A percentile compares a stretch with the other conserved stretches of the same genome.
These are phyloP conservation scores for Didymodactylos carnosus DNA, from an alignment of 2,888 invertebrate genomes.

Conservation along the genomic window DNA sequence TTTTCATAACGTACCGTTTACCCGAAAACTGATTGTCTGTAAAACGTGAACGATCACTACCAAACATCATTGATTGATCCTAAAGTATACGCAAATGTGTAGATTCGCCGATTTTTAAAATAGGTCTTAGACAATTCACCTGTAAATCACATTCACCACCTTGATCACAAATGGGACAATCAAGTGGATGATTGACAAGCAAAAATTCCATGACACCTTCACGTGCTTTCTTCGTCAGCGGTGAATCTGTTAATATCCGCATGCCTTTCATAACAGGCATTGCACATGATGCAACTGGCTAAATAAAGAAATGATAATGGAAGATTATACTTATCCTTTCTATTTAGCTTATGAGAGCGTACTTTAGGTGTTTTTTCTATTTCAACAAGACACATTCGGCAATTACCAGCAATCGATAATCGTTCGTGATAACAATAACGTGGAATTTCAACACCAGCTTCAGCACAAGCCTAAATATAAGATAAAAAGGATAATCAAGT, in stretches of 20 bases:
- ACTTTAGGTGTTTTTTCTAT: constrained; percentile 87
- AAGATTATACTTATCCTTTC: neutral
- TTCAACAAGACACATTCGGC: constrained; percentile 92
- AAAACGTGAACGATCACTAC: constrained; percentile 63
- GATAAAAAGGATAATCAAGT: constrained; percentile 2
- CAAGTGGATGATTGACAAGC: constrained; percentile 87
- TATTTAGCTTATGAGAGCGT: neutral
- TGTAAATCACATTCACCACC: constrained; percentile 45
- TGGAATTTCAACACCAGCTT: constrained; percentile 88
- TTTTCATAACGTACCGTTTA: constrained; percentile 42
- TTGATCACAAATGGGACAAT: constrained; percentile 99
- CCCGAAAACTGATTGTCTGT: constrained; percentile 73
- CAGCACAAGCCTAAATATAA: constrained; percentile 61
- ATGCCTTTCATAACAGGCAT: constrained; percentile 99
- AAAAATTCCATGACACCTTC: constrained; percentile 94
- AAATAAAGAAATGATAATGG: constrained; percentile 15
- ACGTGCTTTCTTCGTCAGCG: constrained; percentile 56
- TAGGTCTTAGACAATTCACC: constrained; percentile 19
- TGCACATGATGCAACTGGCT: constrained; percentile 91
- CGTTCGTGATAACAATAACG: constrained; percentile 97
- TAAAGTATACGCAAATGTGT: neutral
- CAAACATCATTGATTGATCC: constrained; percentile 98
- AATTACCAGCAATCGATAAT: constrained; percentile 85
- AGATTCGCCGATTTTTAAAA: neutral
- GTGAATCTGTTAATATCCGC: constrained; percentile 90